Evolutionary conservation across 2,888 invertebrate genomes (phyloP), one percentile per base, ranked within the genome.

Genomic region (Pheosia tremula): DNA sequence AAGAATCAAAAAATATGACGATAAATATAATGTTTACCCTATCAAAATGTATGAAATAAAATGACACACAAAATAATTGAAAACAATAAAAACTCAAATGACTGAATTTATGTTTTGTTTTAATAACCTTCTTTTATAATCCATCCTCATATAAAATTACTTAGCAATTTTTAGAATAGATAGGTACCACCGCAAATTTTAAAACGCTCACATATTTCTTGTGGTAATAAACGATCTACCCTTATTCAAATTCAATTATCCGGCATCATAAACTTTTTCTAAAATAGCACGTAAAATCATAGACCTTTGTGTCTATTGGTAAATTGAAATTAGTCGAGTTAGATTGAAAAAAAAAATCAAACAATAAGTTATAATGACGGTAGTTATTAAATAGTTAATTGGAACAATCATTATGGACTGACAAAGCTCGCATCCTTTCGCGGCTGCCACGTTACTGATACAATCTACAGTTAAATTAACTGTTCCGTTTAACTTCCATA

Each of bases 341-440:
- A 24, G 24, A 2, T 24, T 24, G 0, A 24, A 24, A 24, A 24
- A 24, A 24, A 24, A 24, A 24, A 24, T 1, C 2, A 24, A 24
- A 24, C 24, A 24, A 24, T 24, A 24, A 24, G 24, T 24, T 24
- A 3, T 8, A 50, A 50, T 50, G 50, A 50, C 24, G 50, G 50
- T 50, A 50, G 50, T 50, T 13, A 50, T 3, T 7, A 24, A 50
- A 24, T 50, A 24, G 50, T 50, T 9, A 9, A 50, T 50, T 24
- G 24, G 24, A 24, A 7, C 50, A 7, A 50, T 47, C 43, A 1
- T 49, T 10, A n/a, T 38, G 10, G 56, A 38, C 13, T 64, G 75
- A 72, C 73, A 69, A 57, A 58, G 75, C 73, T 59, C 3, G 69
- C 64, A 39, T 39, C 50, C 3, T 60, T 9, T 60, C 58, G 63